Evolutionary conservation across 2,797 vertebrate species (phyloP).

Genomic region (Siniperca undulata): DNA sequence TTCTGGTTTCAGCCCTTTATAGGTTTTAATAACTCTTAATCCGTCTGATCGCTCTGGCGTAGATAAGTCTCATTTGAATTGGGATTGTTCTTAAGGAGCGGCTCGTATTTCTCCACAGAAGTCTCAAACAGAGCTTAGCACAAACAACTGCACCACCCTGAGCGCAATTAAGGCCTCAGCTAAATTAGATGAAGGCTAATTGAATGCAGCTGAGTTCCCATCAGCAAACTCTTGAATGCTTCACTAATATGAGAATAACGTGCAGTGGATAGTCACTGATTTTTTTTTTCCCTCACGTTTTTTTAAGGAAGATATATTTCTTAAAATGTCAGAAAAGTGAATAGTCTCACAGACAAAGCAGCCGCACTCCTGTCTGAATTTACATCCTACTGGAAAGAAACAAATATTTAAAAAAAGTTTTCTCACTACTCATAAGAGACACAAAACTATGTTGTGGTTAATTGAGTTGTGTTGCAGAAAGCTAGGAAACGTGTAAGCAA

Average conservation of each 20-base stretch:
- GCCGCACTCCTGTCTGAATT: not conserved
- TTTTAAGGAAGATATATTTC: slow-evolving; percentile 13
- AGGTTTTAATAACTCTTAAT: slow-evolving; percentile 92
- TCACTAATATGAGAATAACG: slow-evolving; percentile 57
- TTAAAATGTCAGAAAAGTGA: not conserved
- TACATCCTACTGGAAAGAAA: not conserved
- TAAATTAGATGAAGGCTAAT: slow-evolving; percentile 82
- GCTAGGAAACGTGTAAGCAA: not conserved
- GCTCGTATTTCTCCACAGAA: slow-evolving; percentile 74
- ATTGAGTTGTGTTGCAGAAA: not conserved
- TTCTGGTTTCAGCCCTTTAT: slow-evolving; percentile 82
- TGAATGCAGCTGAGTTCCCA: slow-evolving; percentile 78
- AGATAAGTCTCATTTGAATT: slow-evolving; percentile 91
- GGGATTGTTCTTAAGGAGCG: slow-evolving; percentile 82
- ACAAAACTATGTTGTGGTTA: not conserved
- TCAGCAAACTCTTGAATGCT: slow-evolving; percentile 63
- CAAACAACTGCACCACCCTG: slow-evolving; percentile 81
- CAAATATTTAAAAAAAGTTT: not conserved
- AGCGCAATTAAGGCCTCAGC: slow-evolving; percentile 84
- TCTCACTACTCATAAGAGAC: not conserved
- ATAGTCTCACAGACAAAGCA: not conserved
- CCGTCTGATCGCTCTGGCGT: slow-evolving; percentile 91
- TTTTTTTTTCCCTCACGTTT: not conserved
- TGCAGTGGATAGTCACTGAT: not conserved
- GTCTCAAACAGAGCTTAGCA: slow-evolving; percentile 80